Conservation (phyloP, 2,888 invertebrate genomes). For the Actias luna region DNA sequence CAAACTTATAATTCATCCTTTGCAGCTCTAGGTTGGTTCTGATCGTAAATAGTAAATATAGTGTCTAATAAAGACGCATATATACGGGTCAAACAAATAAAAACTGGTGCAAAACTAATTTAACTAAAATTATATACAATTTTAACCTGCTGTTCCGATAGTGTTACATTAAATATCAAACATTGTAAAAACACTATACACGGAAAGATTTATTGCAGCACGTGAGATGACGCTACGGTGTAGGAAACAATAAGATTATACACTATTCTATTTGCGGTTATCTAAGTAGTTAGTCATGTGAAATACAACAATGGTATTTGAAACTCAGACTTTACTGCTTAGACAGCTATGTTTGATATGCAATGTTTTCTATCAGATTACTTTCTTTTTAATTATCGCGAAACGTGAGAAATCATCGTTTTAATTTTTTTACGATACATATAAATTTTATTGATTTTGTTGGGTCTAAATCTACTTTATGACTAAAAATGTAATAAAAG, state of each 20-base stretch:
- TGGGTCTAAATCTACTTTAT: too few relatives aligned
- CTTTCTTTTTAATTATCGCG: background rate
- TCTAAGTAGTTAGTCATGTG: slow-evolving; percentile 28
- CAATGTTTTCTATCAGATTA: background rate
- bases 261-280: slow-evolving; percentile 30
- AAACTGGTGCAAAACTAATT: background rate
- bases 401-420: background rate
- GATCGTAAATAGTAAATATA: too few relatives aligned
- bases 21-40: background rate
- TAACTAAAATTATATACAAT: background rate
- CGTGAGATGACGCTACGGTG: slow-evolving; percentile 58
- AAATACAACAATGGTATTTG: slow-evolving; percentile 23
- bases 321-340: background rate
- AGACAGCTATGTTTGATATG: background rate
- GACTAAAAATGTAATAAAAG: too few relatives aligned
- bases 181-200: background rate
- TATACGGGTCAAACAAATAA: background rate
- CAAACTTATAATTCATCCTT: background rate
- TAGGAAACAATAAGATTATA: slow-evolving; percentile 59
- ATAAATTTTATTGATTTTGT: too few relatives aligned
- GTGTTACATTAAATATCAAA: background rate
- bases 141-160: background rate
- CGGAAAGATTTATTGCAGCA: slow-evolving; percentile 36
- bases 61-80: too few relatives aligned
- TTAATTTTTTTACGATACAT: background rate